Evolutionary conservation across 2,797 vertebrate genomes (phyloP).

Genomic region (Anguilla obscura): DNA sequence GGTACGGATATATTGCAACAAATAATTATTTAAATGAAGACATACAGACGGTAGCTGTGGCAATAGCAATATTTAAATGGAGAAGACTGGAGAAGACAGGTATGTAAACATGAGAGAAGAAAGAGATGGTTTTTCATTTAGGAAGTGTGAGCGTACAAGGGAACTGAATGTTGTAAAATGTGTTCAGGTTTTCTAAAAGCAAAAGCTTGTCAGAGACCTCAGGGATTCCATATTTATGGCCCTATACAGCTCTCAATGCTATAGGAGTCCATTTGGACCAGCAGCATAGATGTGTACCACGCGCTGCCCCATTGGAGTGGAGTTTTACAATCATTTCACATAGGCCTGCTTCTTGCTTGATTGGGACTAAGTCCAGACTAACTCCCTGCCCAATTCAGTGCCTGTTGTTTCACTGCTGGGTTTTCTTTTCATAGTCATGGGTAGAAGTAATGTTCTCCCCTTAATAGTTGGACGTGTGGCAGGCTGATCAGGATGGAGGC

Average conservation of each 20-base stretch:
- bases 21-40: neutral
- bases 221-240: constrained; percentile 67
- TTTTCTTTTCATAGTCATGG: neutral
- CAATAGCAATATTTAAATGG: neutral
- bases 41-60: neutral
- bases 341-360: neutral
- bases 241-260: constrained; percentile 72
- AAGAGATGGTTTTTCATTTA: constrained; percentile 37
- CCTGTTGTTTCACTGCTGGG: constrained; percentile 13
- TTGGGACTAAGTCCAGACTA: neutral
- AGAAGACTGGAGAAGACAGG: neutral
- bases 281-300: constrained; percentile 24
- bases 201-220: constrained; percentile 70
- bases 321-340: neutral
- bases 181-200: constrained; percentile 53
- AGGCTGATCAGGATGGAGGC: neutral
- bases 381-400: neutral
- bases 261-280: constrained; percentile 56
- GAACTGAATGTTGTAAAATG: constrained; percentile 47
- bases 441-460: neutral
- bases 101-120: neutral
- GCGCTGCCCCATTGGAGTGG: neutral
- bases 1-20: neutral
- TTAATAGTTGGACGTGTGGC: neutral
- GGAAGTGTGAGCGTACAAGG: constrained; percentile 49